Conservation (phyloP, 2,888 invertebrate species). For the Mythimna loreyi region DNA sequence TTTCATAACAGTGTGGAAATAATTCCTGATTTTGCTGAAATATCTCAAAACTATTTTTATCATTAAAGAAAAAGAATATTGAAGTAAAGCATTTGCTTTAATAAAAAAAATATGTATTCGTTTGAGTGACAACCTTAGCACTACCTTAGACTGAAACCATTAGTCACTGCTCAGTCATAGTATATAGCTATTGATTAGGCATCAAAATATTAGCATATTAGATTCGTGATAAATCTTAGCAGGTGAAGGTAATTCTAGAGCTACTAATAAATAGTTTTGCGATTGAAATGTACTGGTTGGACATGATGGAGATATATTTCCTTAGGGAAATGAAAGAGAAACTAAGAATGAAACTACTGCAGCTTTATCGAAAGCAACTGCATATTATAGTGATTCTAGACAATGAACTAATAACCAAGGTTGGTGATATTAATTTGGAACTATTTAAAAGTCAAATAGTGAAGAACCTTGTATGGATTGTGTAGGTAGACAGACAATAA, state of each 20-base stretch:
- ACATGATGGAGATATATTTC: constrained; percentile 50
- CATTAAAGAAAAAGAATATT: neutral
- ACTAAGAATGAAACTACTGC: constrained; percentile 32
- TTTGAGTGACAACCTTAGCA: constrained; percentile 33
- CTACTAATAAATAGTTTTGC: constrained; percentile 57
- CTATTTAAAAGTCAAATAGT: neutral
- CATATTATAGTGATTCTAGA: constrained; percentile 10
- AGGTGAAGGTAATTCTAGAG: constrained; percentile 54
- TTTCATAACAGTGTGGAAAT: neutral
- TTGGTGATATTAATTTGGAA: neutral
- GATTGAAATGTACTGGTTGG: constrained; percentile 41
- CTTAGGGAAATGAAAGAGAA: constrained; percentile 39
- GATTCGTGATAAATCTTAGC: constrained; percentile 63
- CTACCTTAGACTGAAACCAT: constrained; percentile 58
- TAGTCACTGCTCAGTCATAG: constrained; percentile 65
- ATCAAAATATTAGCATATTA: constrained; percentile 67
- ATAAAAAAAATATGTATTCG: constrained; percentile 11
- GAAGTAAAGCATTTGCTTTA: neutral
- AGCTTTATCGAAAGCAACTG: constrained; percentile 9
- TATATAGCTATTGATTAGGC: constrained; percentile 64
- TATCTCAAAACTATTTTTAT: neutral
- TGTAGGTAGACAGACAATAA: neutral
- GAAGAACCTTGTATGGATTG: neutral
- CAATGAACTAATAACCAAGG: neutral
- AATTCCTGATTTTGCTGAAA: neutral